Evolutionary conservation across 2,888 invertebrate species (phyloP).

Genomic region (Anoncus sp.): DNA sequence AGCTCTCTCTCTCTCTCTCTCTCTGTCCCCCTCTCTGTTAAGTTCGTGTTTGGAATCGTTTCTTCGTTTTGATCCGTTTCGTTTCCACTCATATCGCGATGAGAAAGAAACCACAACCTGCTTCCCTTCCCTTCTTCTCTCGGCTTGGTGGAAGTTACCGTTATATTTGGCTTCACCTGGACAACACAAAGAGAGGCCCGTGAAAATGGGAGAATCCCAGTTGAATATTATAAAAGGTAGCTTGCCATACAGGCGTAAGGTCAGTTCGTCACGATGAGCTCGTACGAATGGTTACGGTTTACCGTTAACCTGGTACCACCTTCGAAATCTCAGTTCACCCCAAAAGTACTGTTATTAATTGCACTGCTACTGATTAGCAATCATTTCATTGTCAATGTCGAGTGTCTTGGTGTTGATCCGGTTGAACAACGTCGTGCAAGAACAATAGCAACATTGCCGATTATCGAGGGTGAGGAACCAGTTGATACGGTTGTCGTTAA

Average conservation of each 20-base stretch:
- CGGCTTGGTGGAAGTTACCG: constrained; percentile 39
- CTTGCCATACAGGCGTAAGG: constrained; percentile 23
- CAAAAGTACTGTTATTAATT: constrained; percentile 40
- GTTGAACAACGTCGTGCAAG: no score
- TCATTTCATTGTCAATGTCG: constrained; percentile 46
- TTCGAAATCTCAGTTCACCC: background rate
- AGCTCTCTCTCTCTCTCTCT: background rate
- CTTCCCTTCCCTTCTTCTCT: no score
- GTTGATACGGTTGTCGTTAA: constrained; percentile 69
- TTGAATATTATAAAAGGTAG: constrained; percentile 57
- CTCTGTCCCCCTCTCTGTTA: background rate
- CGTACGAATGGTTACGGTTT: constrained; percentile 32
- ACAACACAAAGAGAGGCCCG: background rate
- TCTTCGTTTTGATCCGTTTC: constrained; percentile 33
- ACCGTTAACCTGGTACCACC: background rate
- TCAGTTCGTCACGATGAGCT: constrained; percentile 57
- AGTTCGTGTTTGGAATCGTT: constrained; percentile 55
- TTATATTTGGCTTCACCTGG: constrained; percentile 27
- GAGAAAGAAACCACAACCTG: no score
- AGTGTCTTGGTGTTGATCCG: constrained; percentile 45
- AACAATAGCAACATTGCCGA: no score
- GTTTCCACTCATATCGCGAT: no score
- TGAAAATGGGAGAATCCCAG: background rate
- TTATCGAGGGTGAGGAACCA: constrained; percentile 67
- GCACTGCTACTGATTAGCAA: constrained; percentile 48